Base-by-base conservation (phyloP, 1,140 invertebrate genomes). In the Stegodyphus dumicola region DNA sequence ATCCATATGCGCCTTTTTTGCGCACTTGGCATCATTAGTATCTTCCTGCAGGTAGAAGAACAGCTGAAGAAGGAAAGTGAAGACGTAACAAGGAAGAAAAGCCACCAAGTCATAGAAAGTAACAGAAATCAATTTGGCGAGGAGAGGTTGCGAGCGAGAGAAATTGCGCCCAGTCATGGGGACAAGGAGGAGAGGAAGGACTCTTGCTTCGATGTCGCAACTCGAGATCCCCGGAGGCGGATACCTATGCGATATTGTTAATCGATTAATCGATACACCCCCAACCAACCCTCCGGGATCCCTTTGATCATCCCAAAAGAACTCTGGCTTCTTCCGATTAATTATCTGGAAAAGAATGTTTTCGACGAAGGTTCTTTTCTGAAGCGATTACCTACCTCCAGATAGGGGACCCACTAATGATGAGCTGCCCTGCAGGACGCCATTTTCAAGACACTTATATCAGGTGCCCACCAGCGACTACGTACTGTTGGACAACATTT, bases 161-260 rank as follows among this genome's bases (percentile, higher is more conserved):
- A 66, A 17, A 15, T 6, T 6, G 51, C 48, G n/a, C 6, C 49
- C 11, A 15, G 15, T 52, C 70, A 6, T 10, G 52, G 69, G 70
- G 66, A 17, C 9, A 69, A 17, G 18, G 66, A 33, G 18, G n/a
- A 9, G 66, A 69, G 33, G 33, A 3, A 33, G 33, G 33, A 33
- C 33, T 33, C 33, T 33, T 17, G 66, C 66, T 69, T 69, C 66
- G 15, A 69, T 69, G 66, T 69, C 66, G 66, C 66, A 69, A 69
- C 18, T 15, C 10, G 56, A 60, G 66, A 69, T 17, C 15, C 18
- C 66, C 66, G 9, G 56, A 60, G 76, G n/a, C 69, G 79, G 67
- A 81, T 81, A 81, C 79, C 79, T 81, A 81, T 73, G 69, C 79
- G 70, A 81, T 81, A 81, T 81, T 73, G 79, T 81, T 81, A 81